phyloP scores from a whole-genome alignment of 1,140 invertebrate genomes.

The Drosophila cardini region DNA sequence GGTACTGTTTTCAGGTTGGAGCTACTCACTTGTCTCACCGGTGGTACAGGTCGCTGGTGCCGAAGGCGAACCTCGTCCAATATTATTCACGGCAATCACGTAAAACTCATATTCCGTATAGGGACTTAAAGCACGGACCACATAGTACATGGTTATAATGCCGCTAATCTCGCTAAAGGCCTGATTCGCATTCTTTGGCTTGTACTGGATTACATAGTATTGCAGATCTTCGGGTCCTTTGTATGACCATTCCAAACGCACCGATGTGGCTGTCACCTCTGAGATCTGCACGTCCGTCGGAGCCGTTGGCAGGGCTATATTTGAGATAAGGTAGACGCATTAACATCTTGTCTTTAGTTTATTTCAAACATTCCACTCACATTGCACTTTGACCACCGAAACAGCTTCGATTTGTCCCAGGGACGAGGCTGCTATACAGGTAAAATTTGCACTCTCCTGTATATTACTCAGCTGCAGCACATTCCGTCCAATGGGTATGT shows the following conservation, averaged over 20 bases:
- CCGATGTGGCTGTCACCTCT: slow-evolving; percentile 96
- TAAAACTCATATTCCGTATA: slow-evolving; percentile 99
- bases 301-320: slow-evolving; percentile 90
- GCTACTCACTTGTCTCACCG: slow-evolving; percentile 95
- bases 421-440: slow-evolving; percentile 97
- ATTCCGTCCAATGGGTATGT: slow-evolving; percentile 93
- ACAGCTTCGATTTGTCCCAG: slow-evolving; percentile 95
- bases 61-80: slow-evolving; percentile 95
- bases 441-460: slow-evolving; percentile 97
- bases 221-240: slow-evolving; percentile 93
- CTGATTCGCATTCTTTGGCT: slow-evolving; percentile 94
- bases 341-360: neutral
- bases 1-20: neutral
- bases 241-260: slow-evolving; percentile 96
- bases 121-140: slow-evolving; percentile 94
- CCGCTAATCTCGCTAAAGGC: slow-evolving; percentile 95
- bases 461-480: slow-evolving; percentile 94
- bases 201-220: slow-evolving; percentile 98
- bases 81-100: slow-evolving; percentile 96
- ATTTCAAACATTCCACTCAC: slow-evolving; percentile 87
- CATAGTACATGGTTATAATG: slow-evolving; percentile 96
- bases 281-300: slow-evolving; percentile 95
- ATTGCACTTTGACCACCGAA: slow-evolving; percentile 96
- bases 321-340: neutral
- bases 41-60: slow-evolving; percentile 95